These are phyloP conservation scores for Heliothis virescens DNA, from an alignment of 1,140 invertebrate genomes.

Conservation along the genomic window DNA sequence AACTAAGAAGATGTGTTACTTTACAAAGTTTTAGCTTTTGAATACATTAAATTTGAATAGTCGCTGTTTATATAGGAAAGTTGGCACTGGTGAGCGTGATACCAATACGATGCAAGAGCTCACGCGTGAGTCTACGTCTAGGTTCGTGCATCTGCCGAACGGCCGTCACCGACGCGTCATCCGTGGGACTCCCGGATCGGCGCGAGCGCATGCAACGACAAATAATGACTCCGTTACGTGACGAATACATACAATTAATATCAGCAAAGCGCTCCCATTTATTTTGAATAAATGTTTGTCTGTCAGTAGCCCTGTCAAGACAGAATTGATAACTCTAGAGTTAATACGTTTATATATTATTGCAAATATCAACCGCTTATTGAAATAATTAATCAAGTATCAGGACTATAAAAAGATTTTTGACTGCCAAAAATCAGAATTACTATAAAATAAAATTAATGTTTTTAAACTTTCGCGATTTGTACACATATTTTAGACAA, in stretches of 20 bases:
- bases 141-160: constrained; percentile 71
- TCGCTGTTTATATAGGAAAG: constrained; percentile 74
- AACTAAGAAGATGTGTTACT: constrained; percentile 55
- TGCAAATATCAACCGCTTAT: neutral
- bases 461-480: no score
- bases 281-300: constrained; percentile 33
- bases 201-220: constrained; percentile 30
- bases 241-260: constrained; percentile 38
- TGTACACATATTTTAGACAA: no score
- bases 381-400: neutral
- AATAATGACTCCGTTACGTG: constrained; percentile 43
- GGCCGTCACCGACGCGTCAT: constrained; percentile 31
- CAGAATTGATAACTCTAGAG: neutral
- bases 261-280: constrained; percentile 16
- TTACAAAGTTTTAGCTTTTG: constrained; percentile 67
- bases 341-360: constrained; percentile 5
- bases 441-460: no score
- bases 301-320: constrained; percentile 18
- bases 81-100: constrained; percentile 70
- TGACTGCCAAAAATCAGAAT: no score
- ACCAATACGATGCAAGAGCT: constrained; percentile 70
- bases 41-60: constrained; percentile 70
- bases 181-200: constrained; percentile 29
- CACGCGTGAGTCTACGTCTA: constrained; percentile 71
- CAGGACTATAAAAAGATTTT: no score